These are phyloP conservation scores for Microdon myrmicae DNA, from an alignment of 2,888 invertebrate genomes.

Conservation along the genomic window DNA sequence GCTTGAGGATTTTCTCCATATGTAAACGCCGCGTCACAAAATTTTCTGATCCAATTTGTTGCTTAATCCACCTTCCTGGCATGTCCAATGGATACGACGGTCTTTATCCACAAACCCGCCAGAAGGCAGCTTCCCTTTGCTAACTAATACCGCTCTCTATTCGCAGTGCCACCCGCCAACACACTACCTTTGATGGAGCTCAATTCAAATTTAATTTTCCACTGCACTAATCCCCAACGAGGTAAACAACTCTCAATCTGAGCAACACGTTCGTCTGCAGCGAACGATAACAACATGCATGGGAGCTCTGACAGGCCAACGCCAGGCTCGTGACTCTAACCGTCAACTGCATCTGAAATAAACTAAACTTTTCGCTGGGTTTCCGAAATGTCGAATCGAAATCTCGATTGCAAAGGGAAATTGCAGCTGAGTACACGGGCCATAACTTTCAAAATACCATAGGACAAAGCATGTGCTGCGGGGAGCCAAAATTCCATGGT, in stretches of 20 bases:
- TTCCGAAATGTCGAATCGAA: constrained; percentile 13
- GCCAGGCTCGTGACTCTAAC: constrained; percentile 1
- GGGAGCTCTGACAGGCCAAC: constrained; percentile 5
- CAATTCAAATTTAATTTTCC: constrained; percentile 43
- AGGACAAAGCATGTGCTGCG: too few relatives aligned
- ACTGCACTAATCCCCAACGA: constrained; percentile 43
- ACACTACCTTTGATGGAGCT: constrained; percentile 9
- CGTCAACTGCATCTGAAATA: constrained; percentile 9
- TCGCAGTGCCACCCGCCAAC: constrained; percentile 2
- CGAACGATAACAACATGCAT: constrained; percentile 3
- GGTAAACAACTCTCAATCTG: constrained; percentile 31
- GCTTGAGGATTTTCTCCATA: constrained; percentile 13
- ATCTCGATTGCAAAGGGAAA: constrained; percentile 7
- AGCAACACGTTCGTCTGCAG: constrained; percentile 1
- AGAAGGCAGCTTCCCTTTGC: not conserved
- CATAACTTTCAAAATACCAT: too few relatives aligned
- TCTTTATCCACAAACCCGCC: too few relatives aligned
- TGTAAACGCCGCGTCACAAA: constrained; percentile 23
- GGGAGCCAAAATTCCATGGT: too few relatives aligned
- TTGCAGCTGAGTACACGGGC: too few relatives aligned
- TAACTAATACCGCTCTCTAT: constrained; percentile 27
- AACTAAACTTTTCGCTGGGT: constrained; percentile 20
- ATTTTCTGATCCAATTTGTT: constrained; percentile 31
- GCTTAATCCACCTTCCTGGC: constrained; percentile 29
- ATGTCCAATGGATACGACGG: constrained; percentile 19